Evolutionary conservation across 2,888 invertebrate species (phyloP).

Genomic region (Anoplius nigerrimus): DNA sequence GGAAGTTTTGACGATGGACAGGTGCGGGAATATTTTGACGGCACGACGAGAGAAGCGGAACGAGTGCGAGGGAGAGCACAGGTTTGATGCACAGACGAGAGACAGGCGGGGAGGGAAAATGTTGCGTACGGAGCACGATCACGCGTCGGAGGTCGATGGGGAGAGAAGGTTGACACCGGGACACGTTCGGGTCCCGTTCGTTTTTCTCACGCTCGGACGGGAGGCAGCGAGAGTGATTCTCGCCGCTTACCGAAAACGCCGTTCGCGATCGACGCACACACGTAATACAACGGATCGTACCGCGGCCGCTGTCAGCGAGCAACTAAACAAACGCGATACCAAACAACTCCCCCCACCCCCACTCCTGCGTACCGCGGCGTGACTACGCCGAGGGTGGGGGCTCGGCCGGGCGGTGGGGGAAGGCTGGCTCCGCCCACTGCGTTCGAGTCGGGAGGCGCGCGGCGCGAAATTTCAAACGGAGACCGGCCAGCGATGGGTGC

Average conservation of each 20-base stretch:
- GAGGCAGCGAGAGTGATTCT: conserved; percentile 32
- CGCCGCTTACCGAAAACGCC: conserved; percentile 21
- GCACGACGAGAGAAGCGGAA: no score
- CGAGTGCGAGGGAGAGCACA: no score
- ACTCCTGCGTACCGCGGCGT: conserved; percentile 58
- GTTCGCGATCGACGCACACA: conserved; percentile 30
- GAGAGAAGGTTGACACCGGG: neutral
- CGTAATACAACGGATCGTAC: conserved; percentile 57
- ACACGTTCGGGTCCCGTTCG: no score
- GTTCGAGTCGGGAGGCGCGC: conserved; percentile 1
- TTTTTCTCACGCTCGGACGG: conserved; percentile 2
- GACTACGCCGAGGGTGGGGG: conserved; percentile 45
- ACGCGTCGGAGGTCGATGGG: no score
- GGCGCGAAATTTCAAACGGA: neutral
- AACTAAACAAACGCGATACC: conserved; percentile 72
- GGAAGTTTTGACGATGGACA: conserved; percentile 10
- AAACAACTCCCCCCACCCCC: conserved; percentile 65
- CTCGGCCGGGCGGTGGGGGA: conserved; percentile 13
- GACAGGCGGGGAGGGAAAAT: conserved; percentile 9
- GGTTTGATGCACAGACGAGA: no score
- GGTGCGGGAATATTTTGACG: no score
- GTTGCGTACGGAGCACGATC: conserved; percentile 35
- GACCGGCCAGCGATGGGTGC: no score
- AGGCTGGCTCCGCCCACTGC: conserved; percentile 49
- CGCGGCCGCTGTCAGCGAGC: conserved; percentile 73